A percentile compares a stretch with the other conserved stretches of the same genome.
These are phyloP conservation scores for Chrysogorgia sp. DNA, from an alignment of 92 coral and sea anemone genomes.

Conservation along the genomic window DNA sequence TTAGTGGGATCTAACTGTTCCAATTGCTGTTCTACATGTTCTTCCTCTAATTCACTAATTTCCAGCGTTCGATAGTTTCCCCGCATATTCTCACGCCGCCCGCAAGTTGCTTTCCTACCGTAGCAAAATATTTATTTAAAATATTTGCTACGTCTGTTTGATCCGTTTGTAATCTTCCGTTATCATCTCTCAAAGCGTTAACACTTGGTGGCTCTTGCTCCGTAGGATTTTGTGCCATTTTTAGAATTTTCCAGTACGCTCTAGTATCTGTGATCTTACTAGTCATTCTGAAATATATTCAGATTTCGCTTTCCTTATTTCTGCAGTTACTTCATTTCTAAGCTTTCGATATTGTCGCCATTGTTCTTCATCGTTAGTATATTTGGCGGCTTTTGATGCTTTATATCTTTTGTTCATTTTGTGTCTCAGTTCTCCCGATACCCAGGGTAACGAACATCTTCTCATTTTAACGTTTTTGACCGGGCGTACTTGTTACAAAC, in stretches of 20 bases:
- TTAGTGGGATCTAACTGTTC: slow-evolving; percentile 32
- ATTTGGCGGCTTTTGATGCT: slow-evolving; percentile 1
- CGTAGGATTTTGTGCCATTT: slow-evolving; percentile 30
- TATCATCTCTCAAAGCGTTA: slow-evolving; percentile 37
- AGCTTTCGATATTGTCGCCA: slow-evolving; percentile 42
- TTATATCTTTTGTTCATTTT: slow-evolving; percentile 30
- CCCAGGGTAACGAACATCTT: slow-evolving; percentile 13
- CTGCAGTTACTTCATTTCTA: slow-evolving; percentile 58
- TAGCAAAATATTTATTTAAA: slow-evolving; percentile 50
- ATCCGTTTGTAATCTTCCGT: slow-evolving; percentile 49
- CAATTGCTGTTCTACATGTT: slow-evolving; percentile 29
- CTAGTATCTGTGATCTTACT: slow-evolving; percentile 43
- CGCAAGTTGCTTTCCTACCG: slow-evolving; percentile 45
- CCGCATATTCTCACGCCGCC: not conserved
- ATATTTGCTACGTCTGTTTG: slow-evolving; percentile 44
- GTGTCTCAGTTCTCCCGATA: slow-evolving; percentile 20
- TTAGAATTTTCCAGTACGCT: slow-evolving; percentile 57
- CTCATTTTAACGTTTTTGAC: not conserved
- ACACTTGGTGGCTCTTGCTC: slow-evolving; percentile 17
- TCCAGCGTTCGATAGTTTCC: slow-evolving; percentile 16
- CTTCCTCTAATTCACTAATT: slow-evolving; percentile 28
- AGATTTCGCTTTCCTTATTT: slow-evolving; percentile 50
- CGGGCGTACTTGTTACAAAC: slow-evolving; percentile 7
- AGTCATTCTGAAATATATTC: slow-evolving; percentile 38
- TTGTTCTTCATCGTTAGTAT: not conserved